Percentiles rank a stretch among this genome's conserved stretches.
Evolutionary conservation across 2,888 invertebrate genomes (phyloP).

Genomic region (Nudaria mundana): DNA sequence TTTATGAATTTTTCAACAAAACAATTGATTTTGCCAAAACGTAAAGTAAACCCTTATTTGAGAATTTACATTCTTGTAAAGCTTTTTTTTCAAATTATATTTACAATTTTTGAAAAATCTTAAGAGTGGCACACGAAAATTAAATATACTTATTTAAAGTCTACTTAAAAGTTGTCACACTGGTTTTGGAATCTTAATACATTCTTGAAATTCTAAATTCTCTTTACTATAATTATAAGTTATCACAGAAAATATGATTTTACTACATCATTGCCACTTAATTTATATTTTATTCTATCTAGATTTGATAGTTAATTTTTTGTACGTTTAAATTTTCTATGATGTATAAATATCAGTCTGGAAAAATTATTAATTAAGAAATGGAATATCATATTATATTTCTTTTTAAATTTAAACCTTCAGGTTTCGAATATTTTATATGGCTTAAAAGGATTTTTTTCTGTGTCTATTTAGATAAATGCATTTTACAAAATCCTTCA

Average conservation of each 20-base stretch:
- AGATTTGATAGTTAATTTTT: constrained; percentile 15
- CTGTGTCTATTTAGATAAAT: no score
- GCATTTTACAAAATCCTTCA: no score
- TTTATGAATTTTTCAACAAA: constrained; percentile 46
- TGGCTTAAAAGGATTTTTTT: no score
- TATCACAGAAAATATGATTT: constrained; percentile 62
- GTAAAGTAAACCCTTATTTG: constrained; percentile 21
- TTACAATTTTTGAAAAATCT: constrained; percentile 26
- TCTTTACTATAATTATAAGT: constrained; percentile 43
- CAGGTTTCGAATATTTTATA: no score
- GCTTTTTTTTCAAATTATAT: constrained; percentile 27
- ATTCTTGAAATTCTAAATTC: constrained; percentile 37
- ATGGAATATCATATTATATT: constrained; percentile 10
- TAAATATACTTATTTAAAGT: constrained; percentile 13
- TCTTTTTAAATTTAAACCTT: no score
- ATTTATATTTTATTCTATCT: constrained; percentile 34
- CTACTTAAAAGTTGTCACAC: constrained; percentile 20
- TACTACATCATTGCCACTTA: constrained; percentile 34
- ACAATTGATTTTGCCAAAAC: constrained; percentile 31
- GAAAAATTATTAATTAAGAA: constrained; percentile 4
- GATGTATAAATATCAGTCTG: no score
- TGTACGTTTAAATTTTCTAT: neutral
- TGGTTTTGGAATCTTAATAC: constrained; percentile 20
- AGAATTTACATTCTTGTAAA: constrained; percentile 22
- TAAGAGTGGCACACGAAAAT: constrained; percentile 31